phyloP scores from a whole-genome alignment of 2,113 vertebrate species.

The Bagarius yarrelli region DNA sequence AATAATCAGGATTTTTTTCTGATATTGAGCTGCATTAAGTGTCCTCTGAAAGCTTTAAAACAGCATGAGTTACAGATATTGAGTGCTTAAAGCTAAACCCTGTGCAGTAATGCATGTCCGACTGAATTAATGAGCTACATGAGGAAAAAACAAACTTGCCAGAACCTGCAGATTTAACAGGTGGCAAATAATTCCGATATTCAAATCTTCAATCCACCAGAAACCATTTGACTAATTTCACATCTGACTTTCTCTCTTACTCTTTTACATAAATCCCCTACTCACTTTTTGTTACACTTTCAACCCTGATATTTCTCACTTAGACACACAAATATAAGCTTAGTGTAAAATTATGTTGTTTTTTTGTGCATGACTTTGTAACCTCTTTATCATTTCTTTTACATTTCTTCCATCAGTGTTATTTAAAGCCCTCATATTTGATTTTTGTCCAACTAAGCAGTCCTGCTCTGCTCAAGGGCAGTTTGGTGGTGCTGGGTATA shows the following conservation, averaged over 20 bases:
- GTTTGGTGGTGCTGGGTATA: too few species aligned
- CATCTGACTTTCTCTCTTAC: conserved; percentile 32
- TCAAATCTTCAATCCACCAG: conserved; percentile 15
- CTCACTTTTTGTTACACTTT: too few species aligned
- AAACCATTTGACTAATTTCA: conserved; percentile 12
- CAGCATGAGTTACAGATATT: not conserved
- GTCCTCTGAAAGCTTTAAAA: not conserved
- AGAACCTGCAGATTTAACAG: not conserved
- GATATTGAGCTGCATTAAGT: not conserved
- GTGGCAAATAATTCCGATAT: not conserved
- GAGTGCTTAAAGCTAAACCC: too few species aligned
- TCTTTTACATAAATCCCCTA: too few species aligned
- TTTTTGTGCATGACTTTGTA: not conserved
- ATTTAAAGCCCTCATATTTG: too few species aligned
- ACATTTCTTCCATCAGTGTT: too few species aligned
- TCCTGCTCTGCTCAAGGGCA: too few species aligned
- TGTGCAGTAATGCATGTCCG: not conserved
- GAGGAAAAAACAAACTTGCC: not conserved
- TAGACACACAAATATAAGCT: not conserved
- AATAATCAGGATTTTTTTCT: not conserved
- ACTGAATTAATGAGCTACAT: not conserved
- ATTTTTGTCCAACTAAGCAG: too few species aligned
- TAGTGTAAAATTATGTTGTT: not conserved
- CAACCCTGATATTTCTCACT: not conserved
- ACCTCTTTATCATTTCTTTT: not conserved